phyloP scores from a whole-genome alignment of 2,797 vertebrate genomes.

The Galago senegalensis region DNA sequence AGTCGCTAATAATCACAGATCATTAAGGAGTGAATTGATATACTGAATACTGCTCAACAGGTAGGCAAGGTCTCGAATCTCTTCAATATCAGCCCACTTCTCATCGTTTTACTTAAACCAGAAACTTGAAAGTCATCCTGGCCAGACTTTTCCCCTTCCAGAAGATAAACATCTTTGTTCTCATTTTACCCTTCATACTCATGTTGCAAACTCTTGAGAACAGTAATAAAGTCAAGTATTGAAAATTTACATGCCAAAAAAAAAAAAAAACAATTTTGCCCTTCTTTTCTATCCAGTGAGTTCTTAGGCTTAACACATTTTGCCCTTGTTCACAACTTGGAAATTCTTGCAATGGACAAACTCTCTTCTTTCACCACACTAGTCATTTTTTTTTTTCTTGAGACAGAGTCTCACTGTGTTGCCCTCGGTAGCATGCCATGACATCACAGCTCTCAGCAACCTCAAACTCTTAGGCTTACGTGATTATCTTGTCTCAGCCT shows the following conservation, averaged over 20 bases:
- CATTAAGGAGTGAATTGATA: background rate
- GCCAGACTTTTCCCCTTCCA: background rate
- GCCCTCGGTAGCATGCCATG: too few relatives aligned
- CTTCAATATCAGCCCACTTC: background rate
- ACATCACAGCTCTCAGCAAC: too few relatives aligned
- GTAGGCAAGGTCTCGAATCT: background rate
- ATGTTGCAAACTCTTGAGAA: background rate
- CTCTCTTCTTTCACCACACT: background rate
- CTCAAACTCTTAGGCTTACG: too few relatives aligned
- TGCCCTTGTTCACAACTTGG: background rate
- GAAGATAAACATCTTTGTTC: background rate
- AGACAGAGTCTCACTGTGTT: too few relatives aligned
- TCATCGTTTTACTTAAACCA: background rate
- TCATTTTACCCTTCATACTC: background rate
- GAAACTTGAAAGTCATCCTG: background rate
- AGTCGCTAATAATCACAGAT: background rate
- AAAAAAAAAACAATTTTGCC: background rate
- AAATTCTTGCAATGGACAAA: slow-evolving; percentile 23
- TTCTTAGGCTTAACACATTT: background rate
- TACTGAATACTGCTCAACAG: background rate
- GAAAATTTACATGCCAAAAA: background rate
- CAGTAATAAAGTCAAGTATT: background rate
- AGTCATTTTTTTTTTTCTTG: background rate
- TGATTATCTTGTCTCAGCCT: too few relatives aligned
- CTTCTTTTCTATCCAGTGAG: background rate